A percentile compares a stretch with the other conserved stretches of the same genome.
Conservation (phyloP, 2,797 vertebrate species). For the Takifugu rubripes region DNA sequence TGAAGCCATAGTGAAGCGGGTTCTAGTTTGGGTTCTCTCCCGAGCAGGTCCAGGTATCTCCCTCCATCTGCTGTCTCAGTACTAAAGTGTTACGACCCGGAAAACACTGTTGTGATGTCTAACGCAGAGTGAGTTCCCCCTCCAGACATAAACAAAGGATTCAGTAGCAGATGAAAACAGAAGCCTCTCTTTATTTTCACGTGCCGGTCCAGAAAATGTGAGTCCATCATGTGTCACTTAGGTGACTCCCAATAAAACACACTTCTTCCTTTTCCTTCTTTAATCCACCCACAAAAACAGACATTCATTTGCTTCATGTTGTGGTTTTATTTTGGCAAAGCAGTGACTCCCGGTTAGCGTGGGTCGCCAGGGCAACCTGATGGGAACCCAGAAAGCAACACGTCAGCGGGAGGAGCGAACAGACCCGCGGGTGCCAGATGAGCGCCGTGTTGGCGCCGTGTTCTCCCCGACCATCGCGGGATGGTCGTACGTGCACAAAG, state of each 20-base stretch:
- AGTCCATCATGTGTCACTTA: slow-evolving; percentile 41
- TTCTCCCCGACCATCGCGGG: slow-evolving; percentile 11
- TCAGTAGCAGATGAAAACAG: slow-evolving; percentile 43
- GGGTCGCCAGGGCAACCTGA: slow-evolving; percentile 73
- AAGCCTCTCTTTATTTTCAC: slow-evolving; percentile 68
- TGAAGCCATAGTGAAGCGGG: slow-evolving; percentile 36
- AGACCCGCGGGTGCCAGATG: too few species aligned
- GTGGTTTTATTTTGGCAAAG: slow-evolving; percentile 91
- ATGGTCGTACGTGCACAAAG: background rate
- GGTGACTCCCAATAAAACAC: slow-evolving; percentile 37
- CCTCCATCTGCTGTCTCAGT: slow-evolving; percentile 27
- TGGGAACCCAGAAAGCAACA: slow-evolving; percentile 73
- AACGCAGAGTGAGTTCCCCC: background rate
- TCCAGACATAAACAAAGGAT: background rate
- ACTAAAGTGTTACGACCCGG: slow-evolving; percentile 52
- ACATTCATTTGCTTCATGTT: slow-evolving; percentile 73
- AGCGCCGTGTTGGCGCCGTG: slow-evolving; percentile 46
- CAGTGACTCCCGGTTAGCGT: slow-evolving; percentile 72
- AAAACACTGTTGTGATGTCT: background rate
- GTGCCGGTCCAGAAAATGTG: slow-evolving; percentile 60
- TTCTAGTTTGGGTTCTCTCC: slow-evolving; percentile 13
- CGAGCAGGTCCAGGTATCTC: slow-evolving; percentile 27
- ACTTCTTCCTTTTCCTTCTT: slow-evolving; percentile 53
- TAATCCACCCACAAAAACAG: slow-evolving; percentile 50
- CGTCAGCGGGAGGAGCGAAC: slow-evolving; percentile 60